Evolutionary conservation across 1,140 invertebrate species (phyloP).

Genomic region (Paracyclopina nana): DNA sequence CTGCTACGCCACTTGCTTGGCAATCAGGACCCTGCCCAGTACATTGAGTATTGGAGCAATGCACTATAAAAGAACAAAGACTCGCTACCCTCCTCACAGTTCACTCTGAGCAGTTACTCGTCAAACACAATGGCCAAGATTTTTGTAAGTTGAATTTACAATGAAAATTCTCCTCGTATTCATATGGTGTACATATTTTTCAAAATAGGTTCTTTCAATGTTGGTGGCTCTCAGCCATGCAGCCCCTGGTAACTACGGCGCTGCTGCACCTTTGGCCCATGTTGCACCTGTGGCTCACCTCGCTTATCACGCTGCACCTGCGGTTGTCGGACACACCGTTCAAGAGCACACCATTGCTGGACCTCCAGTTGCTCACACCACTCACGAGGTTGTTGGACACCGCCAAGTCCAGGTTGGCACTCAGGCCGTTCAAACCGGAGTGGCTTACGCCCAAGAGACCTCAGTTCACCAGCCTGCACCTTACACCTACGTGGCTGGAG

Average conservation of each 20-base stretch:
- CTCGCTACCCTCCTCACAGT: conserved; percentile 5
- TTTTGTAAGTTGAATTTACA: neutral
- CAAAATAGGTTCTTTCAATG: neutral
- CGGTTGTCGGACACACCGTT: neutral
- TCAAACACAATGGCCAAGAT: conserved; percentile 3
- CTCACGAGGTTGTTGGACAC: conserved; percentile 11
- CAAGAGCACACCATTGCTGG: conserved; percentile 6
- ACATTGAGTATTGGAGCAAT: too few species aligned
- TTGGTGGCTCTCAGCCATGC: neutral
- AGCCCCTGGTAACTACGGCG: neutral
- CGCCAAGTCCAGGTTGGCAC: conserved; percentile 14
- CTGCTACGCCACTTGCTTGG: too few species aligned
- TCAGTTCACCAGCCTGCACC: conserved; percentile 2
- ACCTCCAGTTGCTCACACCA: conserved; percentile 2
- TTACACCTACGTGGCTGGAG: conserved; percentile 12
- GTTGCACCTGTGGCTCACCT: neutral
- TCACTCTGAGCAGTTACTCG: conserved; percentile 13
- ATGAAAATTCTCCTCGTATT: neutral
- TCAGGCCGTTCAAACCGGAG: conserved; percentile 8
- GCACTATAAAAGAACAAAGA: too few species aligned
- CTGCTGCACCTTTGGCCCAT: neutral
- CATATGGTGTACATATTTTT: neutral
- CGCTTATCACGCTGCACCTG: conserved; percentile 8
- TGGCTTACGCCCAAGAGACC: neutral
- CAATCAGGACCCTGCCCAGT: too few species aligned